Evolutionary conservation across 2,113 vertebrate genomes (phyloP).

Genomic region (Tyrannus savana): DNA sequence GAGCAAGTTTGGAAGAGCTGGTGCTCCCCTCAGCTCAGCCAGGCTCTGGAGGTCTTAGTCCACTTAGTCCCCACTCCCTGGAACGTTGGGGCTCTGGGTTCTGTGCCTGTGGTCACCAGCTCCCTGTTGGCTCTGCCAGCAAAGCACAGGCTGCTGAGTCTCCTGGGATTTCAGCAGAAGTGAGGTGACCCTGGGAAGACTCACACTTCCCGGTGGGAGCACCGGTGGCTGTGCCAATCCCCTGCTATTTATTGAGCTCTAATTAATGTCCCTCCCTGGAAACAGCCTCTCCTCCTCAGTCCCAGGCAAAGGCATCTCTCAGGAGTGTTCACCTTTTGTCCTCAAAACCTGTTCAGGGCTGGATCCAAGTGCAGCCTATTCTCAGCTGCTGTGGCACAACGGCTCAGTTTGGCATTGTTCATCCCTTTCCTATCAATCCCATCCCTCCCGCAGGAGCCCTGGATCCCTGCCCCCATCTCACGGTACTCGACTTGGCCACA

Average conservation of each 20-base stretch:
- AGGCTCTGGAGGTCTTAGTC: not conserved
- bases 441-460: not conserved
- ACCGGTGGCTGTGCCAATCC: accelerated
- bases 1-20: too few species aligned
- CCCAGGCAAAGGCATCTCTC: constrained; percentile 20
- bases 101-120: accelerated
- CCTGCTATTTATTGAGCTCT: not conserved
- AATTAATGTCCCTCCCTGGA: constrained; percentile 11
- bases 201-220: not conserved
- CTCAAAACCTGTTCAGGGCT: not conserved
- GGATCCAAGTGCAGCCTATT: not conserved
- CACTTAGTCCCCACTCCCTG: accelerated
- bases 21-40: not conserved
- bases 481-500: accelerated
- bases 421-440: not conserved
- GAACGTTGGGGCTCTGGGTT: accelerated
- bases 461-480: not conserved
- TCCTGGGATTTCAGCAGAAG: not conserved
- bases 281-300: not conserved
- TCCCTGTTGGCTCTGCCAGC: not conserved
- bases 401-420: not conserved
- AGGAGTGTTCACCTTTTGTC: constrained; percentile 15
- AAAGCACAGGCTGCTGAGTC: accelerated
- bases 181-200: not conserved
- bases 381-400: not conserved